These are phyloP conservation scores for Aldrovandia affinis DNA, from an alignment of 2,797 vertebrate species.

Conservation along the genomic window DNA sequence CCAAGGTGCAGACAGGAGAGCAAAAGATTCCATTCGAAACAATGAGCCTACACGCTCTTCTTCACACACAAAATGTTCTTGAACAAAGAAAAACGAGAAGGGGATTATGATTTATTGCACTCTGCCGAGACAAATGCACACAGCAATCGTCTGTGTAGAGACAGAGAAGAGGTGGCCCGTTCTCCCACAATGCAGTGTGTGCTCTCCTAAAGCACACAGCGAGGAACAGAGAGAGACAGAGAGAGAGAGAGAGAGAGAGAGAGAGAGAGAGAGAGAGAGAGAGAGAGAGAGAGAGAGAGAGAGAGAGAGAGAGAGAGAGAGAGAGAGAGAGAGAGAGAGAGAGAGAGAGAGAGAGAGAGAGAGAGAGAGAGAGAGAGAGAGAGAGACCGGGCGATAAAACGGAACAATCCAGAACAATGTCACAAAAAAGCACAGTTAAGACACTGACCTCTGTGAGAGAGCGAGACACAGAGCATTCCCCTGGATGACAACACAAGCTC, in stretches of 20 bases:
- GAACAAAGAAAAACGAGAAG: neutral
- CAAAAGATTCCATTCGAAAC: neutral
- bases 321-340: neutral
- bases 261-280: neutral
- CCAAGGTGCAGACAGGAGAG: neutral
- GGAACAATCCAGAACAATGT: too few relatives aligned
- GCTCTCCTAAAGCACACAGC: neutral
- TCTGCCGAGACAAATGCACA: neutral
- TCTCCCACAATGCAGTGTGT: neutral
- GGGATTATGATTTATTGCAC: neutral
- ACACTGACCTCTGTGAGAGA: conserved; percentile 1
- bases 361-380: neutral
- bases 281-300: neutral
- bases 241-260: conserved; percentile 7
- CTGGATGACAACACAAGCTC: neutral
- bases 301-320: conserved; percentile 4
- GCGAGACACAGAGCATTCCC: neutral
- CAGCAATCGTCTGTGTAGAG: neutral
- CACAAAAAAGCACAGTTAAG: too few relatives aligned
- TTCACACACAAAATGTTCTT: neutral
- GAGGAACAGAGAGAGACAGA: conserved; percentile 13
- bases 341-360: conserved; percentile 5
- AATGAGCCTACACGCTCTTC: neutral
- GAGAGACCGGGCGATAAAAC: too few relatives aligned
- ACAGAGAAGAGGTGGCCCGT: neutral